Evolutionary conservation across 2,888 invertebrate species (phyloP).

Genomic region (Phortica okadai): DNA sequence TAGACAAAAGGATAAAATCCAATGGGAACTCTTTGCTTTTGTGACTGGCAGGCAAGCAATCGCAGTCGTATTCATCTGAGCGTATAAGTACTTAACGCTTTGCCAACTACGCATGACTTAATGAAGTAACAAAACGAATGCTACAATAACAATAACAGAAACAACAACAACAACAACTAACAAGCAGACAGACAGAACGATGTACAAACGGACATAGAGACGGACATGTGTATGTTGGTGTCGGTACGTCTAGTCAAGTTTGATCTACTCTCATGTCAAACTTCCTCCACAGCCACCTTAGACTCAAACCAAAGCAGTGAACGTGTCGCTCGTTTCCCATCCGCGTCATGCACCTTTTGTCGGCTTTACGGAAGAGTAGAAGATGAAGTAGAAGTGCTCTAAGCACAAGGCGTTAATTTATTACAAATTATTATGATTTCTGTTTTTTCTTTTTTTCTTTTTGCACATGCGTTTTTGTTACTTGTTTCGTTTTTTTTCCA

Average conservation of each 20-base stretch:
- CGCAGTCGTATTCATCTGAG: slow-evolving; percentile 32
- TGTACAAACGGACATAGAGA: background rate
- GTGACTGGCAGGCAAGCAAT: slow-evolving; percentile 37
- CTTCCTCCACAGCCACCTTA: background rate
- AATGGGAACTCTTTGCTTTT: slow-evolving; percentile 50
- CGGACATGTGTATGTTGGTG: slow-evolving; percentile 17
- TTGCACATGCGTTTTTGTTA: slow-evolving; percentile 44
- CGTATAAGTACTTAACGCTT: background rate
- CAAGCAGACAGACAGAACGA: background rate
- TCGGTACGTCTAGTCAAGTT: background rate
- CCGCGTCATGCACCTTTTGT: slow-evolving; percentile 2
- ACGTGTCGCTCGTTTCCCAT: background rate
- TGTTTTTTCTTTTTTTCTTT: slow-evolving; percentile 52
- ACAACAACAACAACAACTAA: background rate
- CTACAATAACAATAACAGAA: background rate
- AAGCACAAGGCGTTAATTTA: slow-evolving; percentile 66
- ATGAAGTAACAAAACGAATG: background rate
- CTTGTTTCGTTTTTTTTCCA: slow-evolving; percentile 42
- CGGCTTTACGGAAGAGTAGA: background rate
- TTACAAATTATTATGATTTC: slow-evolving; percentile 70
- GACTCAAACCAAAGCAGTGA: too few relatives aligned
- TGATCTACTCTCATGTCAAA: background rate
- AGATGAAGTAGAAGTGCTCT: background rate
- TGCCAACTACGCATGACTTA: background rate
- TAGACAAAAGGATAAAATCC: slow-evolving; percentile 65